Evolutionary conservation across 2,797 vertebrate species (phyloP).

Genomic region (Acridotheres tristis): DNA sequence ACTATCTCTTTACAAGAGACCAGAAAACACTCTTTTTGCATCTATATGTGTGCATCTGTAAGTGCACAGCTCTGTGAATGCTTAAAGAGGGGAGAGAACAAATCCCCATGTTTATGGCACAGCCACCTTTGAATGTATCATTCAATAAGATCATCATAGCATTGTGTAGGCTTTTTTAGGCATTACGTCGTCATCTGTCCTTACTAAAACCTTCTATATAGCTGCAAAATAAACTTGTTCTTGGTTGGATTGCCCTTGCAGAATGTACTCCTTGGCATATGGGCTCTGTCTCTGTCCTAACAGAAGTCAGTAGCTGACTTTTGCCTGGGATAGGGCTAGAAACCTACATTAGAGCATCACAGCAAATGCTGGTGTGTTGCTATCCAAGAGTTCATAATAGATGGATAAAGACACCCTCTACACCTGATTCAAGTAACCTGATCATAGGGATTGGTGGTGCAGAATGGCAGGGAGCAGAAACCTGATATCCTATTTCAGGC

Average conservation of each 20-base stretch:
- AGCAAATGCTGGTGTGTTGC: not conserved
- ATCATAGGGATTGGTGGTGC: not conserved
- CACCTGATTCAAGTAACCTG: not conserved
- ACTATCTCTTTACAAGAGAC: not conserved
- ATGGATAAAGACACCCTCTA: not conserved
- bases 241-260: not conserved
- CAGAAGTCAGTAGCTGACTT: not conserved
- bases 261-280: not conserved
- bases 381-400: not conserved
- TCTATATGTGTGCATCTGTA: accelerated
- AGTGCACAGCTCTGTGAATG: not conserved
- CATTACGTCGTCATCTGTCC: not conserved
- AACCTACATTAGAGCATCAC: not conserved
- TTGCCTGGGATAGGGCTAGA: not conserved
- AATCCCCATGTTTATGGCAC: not conserved
- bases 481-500: not conserved
- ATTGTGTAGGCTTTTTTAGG: not conserved
- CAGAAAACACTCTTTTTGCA: not conserved
- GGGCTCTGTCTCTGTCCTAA: not conserved
- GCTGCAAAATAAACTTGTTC: not conserved
- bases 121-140: not conserved
- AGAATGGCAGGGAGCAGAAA: not conserved
- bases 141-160: not conserved
- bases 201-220: not conserved
- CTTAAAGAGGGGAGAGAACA: not conserved